These are phyloP conservation scores for Meloidogyne chitwoodi DNA, from an alignment of 1,140 invertebrate genomes.

Conservation along the genomic window DNA sequence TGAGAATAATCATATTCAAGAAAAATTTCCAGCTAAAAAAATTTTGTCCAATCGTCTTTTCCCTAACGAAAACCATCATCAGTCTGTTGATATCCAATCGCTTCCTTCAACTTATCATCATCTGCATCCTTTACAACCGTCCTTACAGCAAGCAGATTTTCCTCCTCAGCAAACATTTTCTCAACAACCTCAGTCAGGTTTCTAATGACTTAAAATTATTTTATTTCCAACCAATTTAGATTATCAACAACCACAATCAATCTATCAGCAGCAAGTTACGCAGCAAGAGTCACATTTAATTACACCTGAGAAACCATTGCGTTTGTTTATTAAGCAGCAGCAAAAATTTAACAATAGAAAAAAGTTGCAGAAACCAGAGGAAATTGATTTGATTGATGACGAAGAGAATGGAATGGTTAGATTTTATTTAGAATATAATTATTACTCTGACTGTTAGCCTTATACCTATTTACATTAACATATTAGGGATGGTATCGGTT, in stretches of 20 bases:
- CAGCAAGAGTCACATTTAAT: neutral
- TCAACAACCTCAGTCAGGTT: neutral
- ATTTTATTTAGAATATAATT: too few relatives aligned
- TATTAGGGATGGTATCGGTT: too few relatives aligned
- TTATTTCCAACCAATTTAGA: neutral
- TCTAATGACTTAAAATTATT: neutral
- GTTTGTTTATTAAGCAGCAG: neutral
- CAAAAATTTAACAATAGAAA: neutral
- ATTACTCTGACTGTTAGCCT: too few relatives aligned
- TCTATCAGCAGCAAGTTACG: neutral
- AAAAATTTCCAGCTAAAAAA: neutral
- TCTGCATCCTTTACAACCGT: neutral
- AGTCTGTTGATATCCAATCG: neutral
- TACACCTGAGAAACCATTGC: neutral
- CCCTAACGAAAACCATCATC: neutral
- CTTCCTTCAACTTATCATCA: neutral
- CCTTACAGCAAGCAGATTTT: neutral
- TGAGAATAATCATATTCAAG: neutral
- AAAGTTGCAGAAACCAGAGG: neutral
- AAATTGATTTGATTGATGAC: slow-evolving; percentile 26
- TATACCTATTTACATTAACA: too few relatives aligned
- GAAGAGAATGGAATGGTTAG: slow-evolving; percentile 11
- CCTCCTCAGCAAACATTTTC: neutral
- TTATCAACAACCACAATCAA: neutral
- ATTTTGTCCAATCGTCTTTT: neutral